Evolutionary conservation across 1,140 invertebrate genomes (phyloP), one percentile per base, ranked within the genome.

Genomic region (Saxidomus purpurata): DNA sequence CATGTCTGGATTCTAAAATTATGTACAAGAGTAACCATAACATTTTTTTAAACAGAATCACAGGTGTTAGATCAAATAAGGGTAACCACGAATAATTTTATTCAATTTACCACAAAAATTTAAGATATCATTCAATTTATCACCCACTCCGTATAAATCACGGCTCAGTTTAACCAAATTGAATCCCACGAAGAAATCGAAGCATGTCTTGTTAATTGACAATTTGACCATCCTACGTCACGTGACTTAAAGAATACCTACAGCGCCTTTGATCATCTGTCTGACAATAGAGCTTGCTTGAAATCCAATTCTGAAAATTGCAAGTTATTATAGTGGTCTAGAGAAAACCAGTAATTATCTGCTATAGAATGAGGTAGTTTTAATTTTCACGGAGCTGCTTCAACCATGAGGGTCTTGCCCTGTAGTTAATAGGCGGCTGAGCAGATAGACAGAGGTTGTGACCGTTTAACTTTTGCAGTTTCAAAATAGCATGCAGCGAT

Each of bases 261-360:
- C 25, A 28, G 3, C 40, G 8, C 43, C 74, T 77, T 77, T 77
- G 74, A 77, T 77, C 74, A 25, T 49, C 25, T 25, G 17, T 49
- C 63, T 69, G 25, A 84, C 82, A 84, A 84, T 71, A 36, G 38
- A n/a, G n/a, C 1, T 19, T 25, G 40, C 0, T 2, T 71, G 61
- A 84, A 84, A 84, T 84, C 61, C 82, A 84, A 84, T 84, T 84
- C 82, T 67, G 22, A 28, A 69, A 84, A 84, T 84, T 84, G 82
- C 63, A 69, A 49, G 82, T 63, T 84, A 52, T 84, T 40, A 6
- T 47, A 34, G 8, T 19, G 43, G 28, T 2, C 28, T 4, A 36
- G 47, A 22, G 13, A 13, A 19, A 74, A 43, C 17, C 63, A 47
- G 38, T 84, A 71, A 84, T 84, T 84, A 84, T 74, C 40, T 71